Evolutionary conservation across 2,797 vertebrate genomes (phyloP), one percentile per base, ranked within the genome.

Genomic region (Serranus cabrilla): DNA sequence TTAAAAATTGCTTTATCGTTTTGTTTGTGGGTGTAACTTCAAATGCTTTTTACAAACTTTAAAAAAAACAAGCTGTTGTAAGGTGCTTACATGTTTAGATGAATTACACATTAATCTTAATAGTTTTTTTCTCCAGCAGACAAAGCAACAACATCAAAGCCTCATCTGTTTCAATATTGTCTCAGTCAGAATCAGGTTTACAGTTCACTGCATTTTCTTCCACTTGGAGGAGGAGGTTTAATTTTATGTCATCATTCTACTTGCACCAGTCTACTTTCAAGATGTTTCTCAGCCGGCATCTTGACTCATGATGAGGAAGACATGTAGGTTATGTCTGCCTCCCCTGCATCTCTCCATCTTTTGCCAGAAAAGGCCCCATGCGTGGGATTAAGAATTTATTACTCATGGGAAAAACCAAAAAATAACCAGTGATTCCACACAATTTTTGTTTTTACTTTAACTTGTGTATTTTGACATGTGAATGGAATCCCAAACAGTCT

Each of bases 151-250:
- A 39, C 20, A 70, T 74, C 37, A 86, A 52, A 59, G 14, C 39
- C 20, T 64, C 71, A 61, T 79, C 27, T 65, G 42, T 81, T 81
- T 79, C 21, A 74, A 78, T 79, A 58, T 17, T 25, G 11, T 40
- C 55, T 69, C 0, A 0, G 21, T 67, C 10, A 2, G 69, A 73
- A 43, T 27, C 37, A 14, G 0, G 2, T 43, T 52, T 45, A 54
- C 20, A 57, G 43, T 45, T 34, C 5, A 39, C 43, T 37, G 20
- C 18, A 21, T 66, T 71, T 57, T 52, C n/a, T 70, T 13, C 16
- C 20, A 45, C 7, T 55, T 56, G 11, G 10, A 56, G 34, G 10
- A 67, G 18, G 11, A 5, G 52, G 37, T 37, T 59, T 51, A 31
- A 43, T 34, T 58, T n/a, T 16, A 27, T 31, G 20, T 14, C 11